phyloP scores from a whole-genome alignment of 2,888 invertebrate species.

The Xylota segnis region DNA sequence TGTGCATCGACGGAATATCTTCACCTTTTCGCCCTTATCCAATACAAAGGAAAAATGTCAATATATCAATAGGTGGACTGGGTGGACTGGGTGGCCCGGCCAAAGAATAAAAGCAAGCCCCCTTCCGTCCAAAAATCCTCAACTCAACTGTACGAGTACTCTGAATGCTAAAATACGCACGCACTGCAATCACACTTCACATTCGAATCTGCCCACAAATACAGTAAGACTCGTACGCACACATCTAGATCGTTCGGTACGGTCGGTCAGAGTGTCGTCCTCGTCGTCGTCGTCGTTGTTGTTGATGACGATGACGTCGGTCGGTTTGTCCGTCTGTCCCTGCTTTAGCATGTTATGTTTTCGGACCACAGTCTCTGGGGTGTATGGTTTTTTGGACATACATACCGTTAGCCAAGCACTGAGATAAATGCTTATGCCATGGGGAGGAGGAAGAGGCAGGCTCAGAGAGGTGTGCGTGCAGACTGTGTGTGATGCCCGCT shows the following conservation, averaged over 20 bases:
- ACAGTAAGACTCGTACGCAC: constrained; percentile 24
- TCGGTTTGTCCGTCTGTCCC: neutral
- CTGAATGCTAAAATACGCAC: constrained; percentile 18
- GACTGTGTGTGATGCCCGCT: neutral
- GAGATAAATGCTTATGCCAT: neutral
- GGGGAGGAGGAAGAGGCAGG: neutral
- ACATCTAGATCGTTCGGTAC: constrained; percentile 14
- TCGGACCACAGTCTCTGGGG: constrained; percentile 35
- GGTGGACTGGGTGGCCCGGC: neutral
- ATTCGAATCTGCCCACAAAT: constrained; percentile 18
- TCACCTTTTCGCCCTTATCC: constrained; percentile 5
- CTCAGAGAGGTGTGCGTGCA: neutral
- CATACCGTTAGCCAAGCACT: neutral
- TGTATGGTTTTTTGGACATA: constrained; percentile 39
- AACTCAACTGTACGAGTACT: constrained; percentile 8
- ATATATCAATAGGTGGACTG: constrained; percentile 52
- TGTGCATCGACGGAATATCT: neutral
- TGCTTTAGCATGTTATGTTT: constrained; percentile 21
- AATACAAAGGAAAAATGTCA: constrained; percentile 60
- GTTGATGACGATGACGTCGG: no score
- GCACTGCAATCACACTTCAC: constrained; percentile 16
- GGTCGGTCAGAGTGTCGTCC: constrained; percentile 1
- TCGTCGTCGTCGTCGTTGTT: neutral
- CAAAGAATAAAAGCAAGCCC: constrained; percentile 38
- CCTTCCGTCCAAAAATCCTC: constrained; percentile 11